Base-by-base conservation (phyloP, 2,797 vertebrate genomes). In the Enteromius unitaeniatus region DNA sequence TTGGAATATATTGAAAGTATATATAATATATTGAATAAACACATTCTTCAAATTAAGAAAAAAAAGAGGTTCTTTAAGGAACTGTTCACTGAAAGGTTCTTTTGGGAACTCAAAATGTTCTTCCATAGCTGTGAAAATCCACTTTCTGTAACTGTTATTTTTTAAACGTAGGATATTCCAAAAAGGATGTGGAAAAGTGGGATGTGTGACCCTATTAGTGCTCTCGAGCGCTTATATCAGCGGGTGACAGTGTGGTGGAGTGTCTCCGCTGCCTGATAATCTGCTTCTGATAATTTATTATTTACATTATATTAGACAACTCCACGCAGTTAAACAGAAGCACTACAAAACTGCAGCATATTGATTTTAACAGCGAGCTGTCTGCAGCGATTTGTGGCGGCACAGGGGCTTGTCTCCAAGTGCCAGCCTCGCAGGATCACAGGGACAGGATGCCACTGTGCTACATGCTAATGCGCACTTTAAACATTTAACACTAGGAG, bases 291-390 rank as follows among this genome's bases (percentile, higher is more conserved):
- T 89, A 90, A 94, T 94, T 92, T 91, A 94, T 95, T 94, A 94
- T 94, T 94, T 93, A 94, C 90, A 92, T 83, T 89, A 92, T 87
- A 92, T 91, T 91, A 94, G 91, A 90, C 91, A 89, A 92, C 91
- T 90, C 88, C 62, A 89, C 83, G 89, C 92, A 91, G 90, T 89
- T 86, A 78, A 88, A 87, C 53, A 89, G 92, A 86, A 93, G 91
- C 86, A 51, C 85, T 89, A 93, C 94, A 93, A 94, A 94, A 93
- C 94, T 92, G 92, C 88, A 85, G 90, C 89, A 87, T 92, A 93
- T 90, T 90, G 91, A 94, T 90, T 93, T 90, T 85, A 89, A 88
- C 87, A 86, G 87, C 87, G 78, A 55, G 79, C 74, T 82, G 85
- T 31, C 86, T 85, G 87, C 83, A 82, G 65, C 88, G 26, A 86